Evolutionary conservation across 2,113 vertebrate species (phyloP), one percentile per base, ranked within the genome.

Genomic region (Ibidorhyncha struthersii): DNA sequence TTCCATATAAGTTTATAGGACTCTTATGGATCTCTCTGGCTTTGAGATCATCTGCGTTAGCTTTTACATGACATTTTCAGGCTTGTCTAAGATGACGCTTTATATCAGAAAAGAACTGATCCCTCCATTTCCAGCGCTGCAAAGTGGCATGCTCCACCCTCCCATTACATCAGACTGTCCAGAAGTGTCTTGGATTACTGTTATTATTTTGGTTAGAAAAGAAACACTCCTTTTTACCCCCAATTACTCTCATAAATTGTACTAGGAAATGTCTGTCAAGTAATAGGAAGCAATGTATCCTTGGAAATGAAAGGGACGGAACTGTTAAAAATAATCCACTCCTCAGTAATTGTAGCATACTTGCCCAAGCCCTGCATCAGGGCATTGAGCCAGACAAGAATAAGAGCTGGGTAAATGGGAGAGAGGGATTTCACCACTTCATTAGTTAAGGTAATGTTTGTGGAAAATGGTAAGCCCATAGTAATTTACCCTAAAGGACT

Each of bases 291-390:
- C 81, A 87, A 45, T 34, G 7, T 36, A 74, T 70, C 61, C 36
- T 82, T 96, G 61, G 91, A 89, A 93, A 95, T 94, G 65, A 95
- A 93, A 95, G 82, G 58, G 90, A 69, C 2, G 14, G 73, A 93
- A 84, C 78, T 93, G 81, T 87, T 97, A 83, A 96, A 95, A 93
- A 97, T 83, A 95, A 82, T 40, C 72, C 43, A 32, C 72, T 94
- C 58, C 84, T 90, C 69, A 29, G 36, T 81, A 92, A 84, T 73
- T 70, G 90, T 55, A 59, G 47, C 2, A 4, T 43, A 10, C 38
- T 52, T 91, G 70, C 85, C 49, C 40, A 79, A 91, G 81, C 61
- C 66, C 79, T 80, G 78, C 34, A 79, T 47, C 65, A 71, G 70
- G 76, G 80, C 53, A 14, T 49, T 53, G 50, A 94, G 82, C 89